phyloP scores from a whole-genome alignment of 2,888 invertebrate genomes.

The Heteromyza rotundicornis region DNA sequence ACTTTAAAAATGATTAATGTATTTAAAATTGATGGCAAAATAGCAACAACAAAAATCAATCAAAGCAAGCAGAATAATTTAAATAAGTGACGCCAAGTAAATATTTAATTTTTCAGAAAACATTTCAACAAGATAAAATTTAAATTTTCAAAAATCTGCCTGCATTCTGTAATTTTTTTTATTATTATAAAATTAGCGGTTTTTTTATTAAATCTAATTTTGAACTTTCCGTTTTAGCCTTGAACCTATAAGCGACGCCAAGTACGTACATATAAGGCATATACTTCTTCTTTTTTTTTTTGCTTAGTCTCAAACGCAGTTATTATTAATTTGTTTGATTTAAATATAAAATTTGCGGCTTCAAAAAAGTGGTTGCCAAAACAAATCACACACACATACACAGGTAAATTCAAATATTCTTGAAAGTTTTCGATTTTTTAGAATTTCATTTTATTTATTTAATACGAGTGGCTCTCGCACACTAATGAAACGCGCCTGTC shows the following conservation, averaged over 20 bases:
- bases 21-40: not conserved
- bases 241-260: constrained; percentile 5
- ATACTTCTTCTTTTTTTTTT: not conserved
- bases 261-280: not conserved
- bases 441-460: too few relatives aligned
- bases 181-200: not conserved
- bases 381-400: too few relatives aligned
- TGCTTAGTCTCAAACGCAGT: not conserved
- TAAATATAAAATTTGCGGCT: not conserved
- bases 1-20: not conserved
- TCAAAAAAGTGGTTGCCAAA: not conserved
- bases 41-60: not conserved
- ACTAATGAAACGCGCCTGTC: too few relatives aligned
- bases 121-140: too few relatives aligned
- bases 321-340: not conserved
- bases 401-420: too few relatives aligned
- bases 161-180: too few relatives aligned
- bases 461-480: too few relatives aligned
- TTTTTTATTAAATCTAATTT: not conserved
- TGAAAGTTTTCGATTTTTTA: too few relatives aligned
- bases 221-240: constrained; percentile 5
- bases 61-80: not conserved
- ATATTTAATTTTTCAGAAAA: too few relatives aligned
- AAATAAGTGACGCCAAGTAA: not conserved
- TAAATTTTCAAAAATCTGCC: too few relatives aligned